phyloP scores from a whole-genome alignment of 2,888 invertebrate species.

The Aromia moschata region DNA sequence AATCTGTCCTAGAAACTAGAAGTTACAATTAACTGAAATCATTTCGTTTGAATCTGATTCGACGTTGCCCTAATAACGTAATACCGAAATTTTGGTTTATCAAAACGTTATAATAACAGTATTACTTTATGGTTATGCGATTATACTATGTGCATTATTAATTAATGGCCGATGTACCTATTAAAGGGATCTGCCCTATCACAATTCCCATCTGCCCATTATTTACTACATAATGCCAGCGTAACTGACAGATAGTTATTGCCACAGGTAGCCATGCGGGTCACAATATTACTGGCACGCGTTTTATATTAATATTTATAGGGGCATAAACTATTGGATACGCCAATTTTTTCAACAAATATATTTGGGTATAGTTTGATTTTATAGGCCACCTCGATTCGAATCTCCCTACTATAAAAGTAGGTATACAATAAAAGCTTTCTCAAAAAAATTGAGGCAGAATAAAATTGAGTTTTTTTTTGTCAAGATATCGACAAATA shows the following conservation, averaged over 20 bases:
- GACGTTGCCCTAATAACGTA: not conserved
- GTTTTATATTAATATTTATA: constrained; percentile 16
- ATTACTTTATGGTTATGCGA: not conserved
- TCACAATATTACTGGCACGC: constrained; percentile 1
- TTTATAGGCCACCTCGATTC: too few species aligned
- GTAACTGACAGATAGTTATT: constrained; percentile 33
- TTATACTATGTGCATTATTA: constrained; percentile 12
- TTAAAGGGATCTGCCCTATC: constrained; percentile 24
- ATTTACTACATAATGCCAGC: constrained; percentile 32
- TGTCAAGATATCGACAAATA: too few species aligned
- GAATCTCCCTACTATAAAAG: too few species aligned
- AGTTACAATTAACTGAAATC: not conserved
- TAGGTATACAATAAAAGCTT: too few species aligned
- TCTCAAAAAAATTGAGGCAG: too few species aligned
- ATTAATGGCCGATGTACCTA: constrained; percentile 15
- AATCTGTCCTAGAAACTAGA: not conserved
- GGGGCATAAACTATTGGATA: too few species aligned
- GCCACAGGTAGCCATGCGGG: constrained; percentile 12
- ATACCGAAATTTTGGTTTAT: not conserved
- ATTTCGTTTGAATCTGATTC: not conserved
- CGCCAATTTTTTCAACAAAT: too few species aligned
- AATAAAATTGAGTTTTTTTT: too few species aligned
- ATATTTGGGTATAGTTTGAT: too few species aligned
- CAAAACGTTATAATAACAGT: not conserved
- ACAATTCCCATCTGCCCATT: constrained; percentile 32